A percentile compares a stretch with the other conserved stretches of the same genome.
These are phyloP conservation scores for Channa argus DNA, from an alignment of 2,113 vertebrate species.

Conservation along the genomic window DNA sequence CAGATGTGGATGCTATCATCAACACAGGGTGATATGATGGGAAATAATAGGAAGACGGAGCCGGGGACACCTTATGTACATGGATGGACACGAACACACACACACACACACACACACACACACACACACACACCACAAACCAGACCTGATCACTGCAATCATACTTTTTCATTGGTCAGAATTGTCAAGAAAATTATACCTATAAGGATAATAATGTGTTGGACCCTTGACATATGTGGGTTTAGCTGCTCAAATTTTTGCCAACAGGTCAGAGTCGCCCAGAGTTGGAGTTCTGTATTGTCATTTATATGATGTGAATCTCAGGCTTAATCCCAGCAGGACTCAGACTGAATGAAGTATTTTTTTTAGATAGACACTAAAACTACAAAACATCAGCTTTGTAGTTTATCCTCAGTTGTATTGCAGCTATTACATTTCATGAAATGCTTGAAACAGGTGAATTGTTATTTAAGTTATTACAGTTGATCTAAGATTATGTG, in stretches of 20 bases:
- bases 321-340: background rate
- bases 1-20: constrained; percentile 60
- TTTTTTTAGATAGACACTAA: background rate
- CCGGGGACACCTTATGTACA: background rate
- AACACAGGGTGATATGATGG: constrained; percentile 57
- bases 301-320: no score
- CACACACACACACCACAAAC: constrained; percentile 11
- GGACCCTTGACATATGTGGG: no score
- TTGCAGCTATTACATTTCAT: background rate
- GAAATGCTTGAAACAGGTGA: background rate
- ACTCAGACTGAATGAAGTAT: background rate
- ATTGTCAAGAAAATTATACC: constrained; percentile 12
- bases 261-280: no score
- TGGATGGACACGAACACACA: no score
- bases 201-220: background rate
- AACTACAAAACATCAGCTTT: background rate
- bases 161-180: background rate
- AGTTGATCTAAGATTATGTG: background rate
- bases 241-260: no score
- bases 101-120: no score
- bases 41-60: constrained; percentile 47
- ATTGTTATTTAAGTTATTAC: constrained; percentile 17
- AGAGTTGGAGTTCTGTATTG: no score
- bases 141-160: constrained; percentile 8
- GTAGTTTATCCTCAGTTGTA: background rate